These are phyloP conservation scores for Drosophila ambigua DNA, from an alignment of 1,140 invertebrate genomes.

Conservation along the genomic window DNA sequence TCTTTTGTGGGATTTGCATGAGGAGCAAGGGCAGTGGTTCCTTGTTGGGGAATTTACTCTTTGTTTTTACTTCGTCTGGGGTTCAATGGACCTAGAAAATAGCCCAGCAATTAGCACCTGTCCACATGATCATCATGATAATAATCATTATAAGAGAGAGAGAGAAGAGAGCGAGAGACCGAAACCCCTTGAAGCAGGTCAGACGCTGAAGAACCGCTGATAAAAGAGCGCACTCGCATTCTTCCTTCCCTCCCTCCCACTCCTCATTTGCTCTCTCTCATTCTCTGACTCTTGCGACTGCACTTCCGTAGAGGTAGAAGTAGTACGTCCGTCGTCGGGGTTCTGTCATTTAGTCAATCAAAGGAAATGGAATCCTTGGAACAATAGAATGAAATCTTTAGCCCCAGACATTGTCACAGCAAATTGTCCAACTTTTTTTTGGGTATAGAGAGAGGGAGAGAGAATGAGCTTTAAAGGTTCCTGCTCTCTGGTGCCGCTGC, in stretches of 20 bases:
- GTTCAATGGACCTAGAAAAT: slow-evolving; percentile 65
- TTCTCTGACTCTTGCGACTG: not conserved
- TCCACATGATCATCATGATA: slow-evolving; percentile 42
- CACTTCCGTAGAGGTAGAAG: not conserved
- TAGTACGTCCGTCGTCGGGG: no score
- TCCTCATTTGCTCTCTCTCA: not conserved
- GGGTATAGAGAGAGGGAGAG: no score
- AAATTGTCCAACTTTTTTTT: slow-evolving; percentile 15
- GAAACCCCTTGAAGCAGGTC: slow-evolving; percentile 32
- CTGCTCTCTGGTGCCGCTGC: not conserved
- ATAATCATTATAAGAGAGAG: no score
- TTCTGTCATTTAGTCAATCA: no score
- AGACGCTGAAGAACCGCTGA: slow-evolving; percentile 30
- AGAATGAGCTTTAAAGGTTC: no score
- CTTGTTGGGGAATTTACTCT: slow-evolving; percentile 3
- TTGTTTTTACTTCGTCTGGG: slow-evolving; percentile 7
- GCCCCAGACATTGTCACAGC: not conserved
- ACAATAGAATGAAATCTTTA: no score
- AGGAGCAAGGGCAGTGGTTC: not conserved
- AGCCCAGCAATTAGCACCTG: slow-evolving; percentile 70
- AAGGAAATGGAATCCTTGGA: no score
- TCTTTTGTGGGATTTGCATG: slow-evolving; percentile 38
- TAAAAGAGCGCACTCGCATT: slow-evolving; percentile 11
- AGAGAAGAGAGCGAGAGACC: not conserved
- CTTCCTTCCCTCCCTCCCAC: not conserved